phyloP scores from a whole-genome alignment of 2,113 vertebrate species.

The Tympanuchus pallidicinctus region DNA sequence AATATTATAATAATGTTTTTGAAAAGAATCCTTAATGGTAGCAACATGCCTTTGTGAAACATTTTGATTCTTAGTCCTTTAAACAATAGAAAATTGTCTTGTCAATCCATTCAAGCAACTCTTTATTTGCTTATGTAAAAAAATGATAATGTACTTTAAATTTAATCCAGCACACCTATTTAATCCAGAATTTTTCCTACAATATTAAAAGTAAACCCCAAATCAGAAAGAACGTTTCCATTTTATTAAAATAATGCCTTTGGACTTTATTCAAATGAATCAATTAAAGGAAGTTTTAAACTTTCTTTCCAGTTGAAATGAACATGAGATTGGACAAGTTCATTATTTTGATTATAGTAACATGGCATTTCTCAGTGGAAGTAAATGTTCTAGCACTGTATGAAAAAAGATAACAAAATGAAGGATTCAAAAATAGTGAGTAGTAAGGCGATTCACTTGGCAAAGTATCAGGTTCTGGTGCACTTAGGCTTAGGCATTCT shows the following conservation, averaged over 20 bases:
- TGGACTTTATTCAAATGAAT: slow-evolving; percentile 19
- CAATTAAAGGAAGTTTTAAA: not conserved
- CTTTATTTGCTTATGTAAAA: not conserved
- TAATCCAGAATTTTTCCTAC: not conserved
- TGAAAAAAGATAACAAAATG: not conserved
- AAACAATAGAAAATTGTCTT: not conserved
- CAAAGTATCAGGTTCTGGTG: not conserved
- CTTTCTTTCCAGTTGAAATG: not conserved
- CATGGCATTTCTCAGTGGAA: slow-evolving; percentile 22
- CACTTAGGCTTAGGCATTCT: not conserved
- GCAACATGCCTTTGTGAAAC: not conserved
- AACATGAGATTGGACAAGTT: not conserved
- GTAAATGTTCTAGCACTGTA: not conserved
- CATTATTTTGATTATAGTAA: slow-evolving; percentile 4
- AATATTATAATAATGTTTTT: not conserved
- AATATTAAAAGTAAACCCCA: not conserved
- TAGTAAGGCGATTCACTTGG: not conserved
- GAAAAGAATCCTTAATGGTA: not conserved
- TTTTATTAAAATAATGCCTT: slow-evolving; percentile 24
- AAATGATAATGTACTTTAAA: not conserved
- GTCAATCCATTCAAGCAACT: not conserved
- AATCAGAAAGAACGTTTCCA: slow-evolving; percentile 15
- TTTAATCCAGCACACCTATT: not conserved
- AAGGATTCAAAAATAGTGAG: not conserved
- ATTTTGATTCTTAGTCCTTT: not conserved